Evolutionary conservation across 2,888 invertebrate species (phyloP), one percentile per base, ranked within the genome.

Genomic region (Actias luna): DNA sequence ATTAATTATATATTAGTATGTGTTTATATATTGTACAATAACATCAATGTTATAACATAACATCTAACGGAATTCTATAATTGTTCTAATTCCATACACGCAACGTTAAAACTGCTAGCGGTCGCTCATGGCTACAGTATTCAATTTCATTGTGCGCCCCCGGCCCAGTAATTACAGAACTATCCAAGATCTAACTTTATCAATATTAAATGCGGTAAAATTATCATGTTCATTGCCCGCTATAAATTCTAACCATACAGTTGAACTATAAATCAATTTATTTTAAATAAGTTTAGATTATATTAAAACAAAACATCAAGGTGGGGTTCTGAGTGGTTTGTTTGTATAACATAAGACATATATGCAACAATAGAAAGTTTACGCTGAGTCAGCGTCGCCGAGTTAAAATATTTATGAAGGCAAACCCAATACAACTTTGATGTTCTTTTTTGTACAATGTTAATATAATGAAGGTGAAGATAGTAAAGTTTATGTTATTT

Each of bases 391-490:
- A 87, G 71, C 70, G 63, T 61, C 64, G 67, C 73, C 78, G 75
- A 78, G 85, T 87, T 86, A 86, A 84, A 85, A 85, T 85, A 85
- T 83, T 84, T 83, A 82, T 79, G 78, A 79, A 76, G 73, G 59
- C 42, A 59, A 29, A 52, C 36, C 27, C 46, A 50, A 29, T 59
- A 46, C 63, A 52, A 62, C 39, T 31, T 59, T 59, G 59, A 55
- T 63, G 35, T 59, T 59, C 25, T 57, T 52, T 55, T 33, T 62
- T 22, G 18, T 31, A 58, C 22, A 29, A 58, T 39, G 57, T 58
- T 61, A 62, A 42, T 58, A 22, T 42, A 62, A 58, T 31, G 58
- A 58, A 0, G 22, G 3, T 10, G 12, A 42, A 2, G 25, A 50
- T 50, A 50, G 12, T 12, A 25, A 50, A 50, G 22, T 18, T 22